These are phyloP conservation scores for Lysiphlebus fabarum DNA, from an alignment of 1,140 invertebrate species.

Conservation along the genomic window DNA sequence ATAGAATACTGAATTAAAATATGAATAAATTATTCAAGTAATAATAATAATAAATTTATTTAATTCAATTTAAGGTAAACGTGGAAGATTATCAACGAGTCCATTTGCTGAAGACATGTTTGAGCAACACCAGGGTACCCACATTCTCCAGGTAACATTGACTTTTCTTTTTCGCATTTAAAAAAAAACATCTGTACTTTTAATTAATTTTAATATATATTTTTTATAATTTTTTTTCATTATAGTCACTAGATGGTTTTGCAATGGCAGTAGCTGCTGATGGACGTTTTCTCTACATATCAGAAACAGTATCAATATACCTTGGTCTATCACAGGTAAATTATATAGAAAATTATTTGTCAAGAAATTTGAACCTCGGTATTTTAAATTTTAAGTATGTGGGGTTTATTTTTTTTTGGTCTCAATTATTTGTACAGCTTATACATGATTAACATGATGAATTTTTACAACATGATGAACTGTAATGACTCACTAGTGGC, in stretches of 20 bases:
- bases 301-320: slow-evolving; percentile 98
- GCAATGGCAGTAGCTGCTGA: slow-evolving; percentile 91
- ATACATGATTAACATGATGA: no score
- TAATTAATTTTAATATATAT: no score
- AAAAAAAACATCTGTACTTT: not conserved
- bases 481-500: no score
- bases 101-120: slow-evolving; percentile 80
- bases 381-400: not conserved
- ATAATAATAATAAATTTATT: slow-evolving; percentile 22
- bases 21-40: slow-evolving; percentile 23
- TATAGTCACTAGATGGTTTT: slow-evolving; percentile 93
- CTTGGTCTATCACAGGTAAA: slow-evolving; percentile 95
- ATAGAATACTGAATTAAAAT: slow-evolving; percentile 2
- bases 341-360: slow-evolving; percentile 22
- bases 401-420: no score
- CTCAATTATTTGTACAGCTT: no score
- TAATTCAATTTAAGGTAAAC: slow-evolving; percentile 63
- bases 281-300: slow-evolving; percentile 96
- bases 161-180: not conserved
- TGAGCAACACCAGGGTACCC: slow-evolving; percentile 94
- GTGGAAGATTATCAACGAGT: slow-evolving; percentile 61
- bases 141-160: slow-evolving; percentile 84
- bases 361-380: not conserved
- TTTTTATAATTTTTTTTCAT: slow-evolving; percentile 42
- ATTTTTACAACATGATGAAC: no score